Base-by-base conservation (phyloP, 2,113 vertebrate species). In the Sclerurus mexicanus region DNA sequence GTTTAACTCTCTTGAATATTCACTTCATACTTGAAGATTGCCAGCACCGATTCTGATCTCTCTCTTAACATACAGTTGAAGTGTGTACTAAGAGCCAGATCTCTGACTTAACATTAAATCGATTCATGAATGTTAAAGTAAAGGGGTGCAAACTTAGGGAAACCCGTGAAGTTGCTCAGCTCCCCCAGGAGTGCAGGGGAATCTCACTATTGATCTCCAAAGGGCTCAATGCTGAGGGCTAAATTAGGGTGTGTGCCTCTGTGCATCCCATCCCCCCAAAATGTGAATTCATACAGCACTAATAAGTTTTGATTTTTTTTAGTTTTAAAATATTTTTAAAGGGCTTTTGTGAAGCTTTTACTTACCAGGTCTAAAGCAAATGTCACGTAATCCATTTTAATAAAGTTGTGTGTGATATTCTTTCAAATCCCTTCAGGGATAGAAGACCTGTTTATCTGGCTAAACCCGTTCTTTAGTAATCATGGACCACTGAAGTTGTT, bases 381-480 rank as follows among this genome's bases (percentile, higher is more conserved):
- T 95, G 95, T 97, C 96, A 93, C 90, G 96, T 98, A 98, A 98
- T 97, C 93, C 83, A 91, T 97, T 98, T 98, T 98, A 98, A 98
- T 98, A 98, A 98, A 98, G 97, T 97, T 98, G 97, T 97, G 97
- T 98, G 97, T 98, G 98, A 98, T 98, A 98, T 93, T 97, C 97
- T 98, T 98, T 98, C 98, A 98, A 96, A 96, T 97, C 96, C 98
- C 98, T 97, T 91, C 75, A 89, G 97, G 97, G 94, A 97, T 79
- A 87, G 90, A 90, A 94, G 96, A 98, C 98, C 97, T 87, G 98
- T 97, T 98, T 96, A 94, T 98, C 98, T 98, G 98, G 98, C 96
- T 98, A 97, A 98, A 98, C 98, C 94, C 84, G 98, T 98, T 98
- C 98, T 98, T 98, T 97, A 96, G 98, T 98, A 98, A 98, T 98